These are phyloP conservation scores for Hylia prasina DNA, from an alignment of 2,113 vertebrate species.

Conservation along the genomic window DNA sequence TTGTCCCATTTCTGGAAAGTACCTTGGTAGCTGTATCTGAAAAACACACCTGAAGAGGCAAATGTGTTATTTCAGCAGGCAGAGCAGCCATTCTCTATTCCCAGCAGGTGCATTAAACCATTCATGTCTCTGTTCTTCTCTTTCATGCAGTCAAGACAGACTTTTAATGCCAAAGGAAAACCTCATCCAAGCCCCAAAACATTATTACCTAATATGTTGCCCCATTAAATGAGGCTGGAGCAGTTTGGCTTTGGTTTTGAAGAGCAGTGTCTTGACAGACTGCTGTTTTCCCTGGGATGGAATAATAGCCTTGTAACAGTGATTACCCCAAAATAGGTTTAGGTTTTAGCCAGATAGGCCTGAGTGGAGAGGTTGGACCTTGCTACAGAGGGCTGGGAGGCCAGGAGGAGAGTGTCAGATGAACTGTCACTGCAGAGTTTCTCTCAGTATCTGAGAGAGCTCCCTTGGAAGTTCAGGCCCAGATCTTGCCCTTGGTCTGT, in stretches of 20 bases:
- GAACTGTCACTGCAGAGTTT: neutral
- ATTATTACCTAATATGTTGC: neutral
- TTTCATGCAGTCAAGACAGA: neutral
- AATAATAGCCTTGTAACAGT: neutral
- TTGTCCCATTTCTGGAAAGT: conserved; percentile 36
- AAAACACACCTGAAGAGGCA: conserved; percentile 28
- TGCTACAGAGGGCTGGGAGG: neutral
- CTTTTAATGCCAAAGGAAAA: neutral
- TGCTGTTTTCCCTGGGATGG: neutral
- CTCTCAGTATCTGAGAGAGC: neutral
- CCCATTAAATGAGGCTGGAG: neutral
- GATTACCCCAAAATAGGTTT: neutral
- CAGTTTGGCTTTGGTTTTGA: neutral
- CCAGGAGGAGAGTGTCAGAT: neutral
- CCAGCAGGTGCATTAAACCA: neutral
- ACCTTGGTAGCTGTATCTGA: neutral
- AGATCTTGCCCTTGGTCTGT: neutral
- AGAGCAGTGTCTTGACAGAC: neutral
- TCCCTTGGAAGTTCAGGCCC: neutral
- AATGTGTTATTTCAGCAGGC: conserved; percentile 23
- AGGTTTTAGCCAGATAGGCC: neutral
- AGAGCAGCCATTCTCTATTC: conserved; percentile 13
- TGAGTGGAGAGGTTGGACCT: neutral
- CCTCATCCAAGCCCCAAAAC: neutral
- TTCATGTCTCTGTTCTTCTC: neutral